Conservation (phyloP, 1,140 invertebrate genomes). For the Leptinotarsa texana region DNA sequence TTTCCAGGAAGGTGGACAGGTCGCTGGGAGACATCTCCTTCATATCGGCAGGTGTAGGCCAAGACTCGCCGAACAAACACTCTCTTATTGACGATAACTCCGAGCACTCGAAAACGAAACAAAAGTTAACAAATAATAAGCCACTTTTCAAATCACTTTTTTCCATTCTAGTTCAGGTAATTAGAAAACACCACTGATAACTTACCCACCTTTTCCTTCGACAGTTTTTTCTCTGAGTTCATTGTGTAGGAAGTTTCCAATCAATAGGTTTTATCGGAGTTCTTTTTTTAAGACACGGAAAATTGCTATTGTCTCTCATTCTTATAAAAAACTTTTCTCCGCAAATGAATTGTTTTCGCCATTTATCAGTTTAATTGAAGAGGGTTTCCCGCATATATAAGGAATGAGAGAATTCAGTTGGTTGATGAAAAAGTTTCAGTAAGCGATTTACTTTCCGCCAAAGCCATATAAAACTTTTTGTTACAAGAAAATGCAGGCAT, state of each 20-base stretch:
- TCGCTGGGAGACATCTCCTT: no score
- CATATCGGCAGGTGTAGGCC: no score
- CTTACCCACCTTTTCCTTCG: no score
- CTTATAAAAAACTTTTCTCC: conserved; percentile 1
- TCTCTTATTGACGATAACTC: no score
- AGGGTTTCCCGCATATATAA: conserved; percentile 20
- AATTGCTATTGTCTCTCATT: conserved; percentile 14
- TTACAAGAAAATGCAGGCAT: not conserved
- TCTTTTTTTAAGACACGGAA: not conserved
- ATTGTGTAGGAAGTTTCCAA: not conserved
- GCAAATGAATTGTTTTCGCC: conserved; percentile 14
- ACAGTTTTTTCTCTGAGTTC: not conserved
- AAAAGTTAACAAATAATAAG: no score
- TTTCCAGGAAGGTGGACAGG: no score
- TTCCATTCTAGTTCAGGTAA: no score
- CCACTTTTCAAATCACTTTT: no score
- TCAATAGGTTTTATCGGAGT: not conserved
- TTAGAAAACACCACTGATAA: no score
- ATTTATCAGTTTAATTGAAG: conserved; percentile 25
- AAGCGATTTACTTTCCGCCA: not conserved
- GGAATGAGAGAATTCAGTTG: not conserved
- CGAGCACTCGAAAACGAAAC: no score
- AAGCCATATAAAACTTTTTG: conserved; percentile 4
- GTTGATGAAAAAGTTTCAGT: conserved; percentile 19
- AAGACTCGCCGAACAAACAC: no score